These are phyloP conservation scores for Eonycteris spelaea DNA, from an alignment of 2,113 vertebrate genomes.

Conservation along the genomic window DNA sequence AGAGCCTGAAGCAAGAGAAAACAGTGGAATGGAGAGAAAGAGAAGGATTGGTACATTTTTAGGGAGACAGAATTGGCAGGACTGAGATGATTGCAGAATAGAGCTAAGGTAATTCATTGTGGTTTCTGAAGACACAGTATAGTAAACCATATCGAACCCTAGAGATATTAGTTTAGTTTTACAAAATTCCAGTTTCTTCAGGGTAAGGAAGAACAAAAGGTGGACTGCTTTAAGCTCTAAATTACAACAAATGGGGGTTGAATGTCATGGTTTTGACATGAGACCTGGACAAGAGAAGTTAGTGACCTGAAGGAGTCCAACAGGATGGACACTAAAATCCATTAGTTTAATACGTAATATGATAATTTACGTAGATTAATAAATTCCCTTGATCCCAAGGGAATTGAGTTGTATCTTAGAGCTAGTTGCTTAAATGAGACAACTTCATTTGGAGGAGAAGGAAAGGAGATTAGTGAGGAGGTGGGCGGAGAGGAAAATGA, in stretches of 20 bases:
- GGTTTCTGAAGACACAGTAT: not conserved
- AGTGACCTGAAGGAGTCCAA: not conserved
- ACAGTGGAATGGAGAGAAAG: not conserved
- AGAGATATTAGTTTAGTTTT: constrained; percentile 3
- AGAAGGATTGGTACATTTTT: not conserved
- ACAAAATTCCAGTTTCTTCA: not conserved
- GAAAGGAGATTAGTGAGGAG: not conserved
- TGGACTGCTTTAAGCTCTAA: not conserved
- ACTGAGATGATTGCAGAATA: not conserved
- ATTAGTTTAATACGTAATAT: not conserved
- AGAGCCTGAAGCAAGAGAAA: not conserved
- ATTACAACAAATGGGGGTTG: not conserved
- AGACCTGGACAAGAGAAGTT: not conserved
- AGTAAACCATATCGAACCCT: not conserved
- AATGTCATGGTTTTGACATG: not conserved
- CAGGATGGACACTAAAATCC: not conserved
- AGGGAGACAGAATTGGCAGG: not conserved
- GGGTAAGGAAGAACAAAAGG: not conserved
- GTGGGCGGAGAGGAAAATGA: not conserved
- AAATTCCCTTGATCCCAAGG: not conserved
- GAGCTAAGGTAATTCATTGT: not conserved
- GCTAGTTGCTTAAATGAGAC: not conserved
- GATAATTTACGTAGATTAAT: not conserved
- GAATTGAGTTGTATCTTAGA: constrained; percentile 15
- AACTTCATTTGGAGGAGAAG: not conserved